Evolutionary conservation across 2,888 invertebrate species (phyloP).

Genomic region (Clostera curtula): DNA sequence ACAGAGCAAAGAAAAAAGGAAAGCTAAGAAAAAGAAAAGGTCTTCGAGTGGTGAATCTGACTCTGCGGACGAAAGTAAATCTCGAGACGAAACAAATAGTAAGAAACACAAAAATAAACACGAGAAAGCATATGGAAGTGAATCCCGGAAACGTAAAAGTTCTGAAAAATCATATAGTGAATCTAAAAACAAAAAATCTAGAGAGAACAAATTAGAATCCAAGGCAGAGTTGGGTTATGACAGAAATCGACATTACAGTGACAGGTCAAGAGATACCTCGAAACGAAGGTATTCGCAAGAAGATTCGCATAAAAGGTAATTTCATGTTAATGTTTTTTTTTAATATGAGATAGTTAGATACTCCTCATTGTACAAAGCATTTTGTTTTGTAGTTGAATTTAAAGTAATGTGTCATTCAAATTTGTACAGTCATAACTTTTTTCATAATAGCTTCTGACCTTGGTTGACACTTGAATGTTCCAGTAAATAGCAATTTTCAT

Average conservation of each 20-base stretch:
- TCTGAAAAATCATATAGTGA: slow-evolving; percentile 22
- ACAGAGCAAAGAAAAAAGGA: slow-evolving; percentile 42
- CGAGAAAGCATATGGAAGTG: slow-evolving; percentile 4
- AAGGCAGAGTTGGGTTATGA: slow-evolving; percentile 21
- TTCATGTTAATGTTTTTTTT: too few relatives aligned
- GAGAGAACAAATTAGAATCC: slow-evolving; percentile 23
- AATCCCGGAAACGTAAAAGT: slow-evolving; percentile 26
- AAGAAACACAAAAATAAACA: slow-evolving; percentile 6
- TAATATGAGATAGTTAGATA: too few relatives aligned
- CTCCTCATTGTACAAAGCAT: too few relatives aligned
- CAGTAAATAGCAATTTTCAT: too few relatives aligned
- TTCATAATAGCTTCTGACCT: too few relatives aligned
- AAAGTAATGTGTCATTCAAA: too few relatives aligned
- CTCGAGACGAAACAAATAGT: slow-evolving; percentile 9
- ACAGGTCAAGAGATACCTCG: too few relatives aligned
- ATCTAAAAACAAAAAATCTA: slow-evolving; percentile 20
- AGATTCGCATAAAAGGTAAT: too few relatives aligned
- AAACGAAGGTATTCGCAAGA: too few relatives aligned
- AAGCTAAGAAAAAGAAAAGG: slow-evolving; percentile 37
- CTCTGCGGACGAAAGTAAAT: slow-evolving; percentile 11
- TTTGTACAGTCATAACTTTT: too few relatives aligned
- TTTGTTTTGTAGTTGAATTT: too few relatives aligned
- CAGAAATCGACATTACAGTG: slow-evolving; percentile 18
- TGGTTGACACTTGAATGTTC: too few relatives aligned
- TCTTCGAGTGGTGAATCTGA: slow-evolving; percentile 21